Evolutionary conservation across 2,113 vertebrate genomes (phyloP).

Genomic region (Phyllostomus hastatus): DNA sequence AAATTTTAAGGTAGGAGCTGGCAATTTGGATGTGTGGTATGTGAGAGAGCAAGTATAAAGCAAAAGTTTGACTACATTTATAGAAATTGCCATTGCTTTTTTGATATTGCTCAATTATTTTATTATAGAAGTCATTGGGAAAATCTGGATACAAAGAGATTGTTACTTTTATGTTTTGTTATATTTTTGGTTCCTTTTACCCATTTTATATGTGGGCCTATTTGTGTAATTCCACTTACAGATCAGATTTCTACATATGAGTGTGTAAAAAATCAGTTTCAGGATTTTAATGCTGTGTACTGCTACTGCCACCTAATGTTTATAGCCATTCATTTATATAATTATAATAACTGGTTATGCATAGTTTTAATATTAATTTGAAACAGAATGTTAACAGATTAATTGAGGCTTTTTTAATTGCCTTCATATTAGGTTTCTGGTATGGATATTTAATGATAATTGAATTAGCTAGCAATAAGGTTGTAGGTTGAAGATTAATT

Average conservation of each 20-base stretch:
- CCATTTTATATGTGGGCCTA: constrained; percentile 15
- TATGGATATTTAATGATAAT: constrained; percentile 59
- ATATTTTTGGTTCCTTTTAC: constrained; percentile 2
- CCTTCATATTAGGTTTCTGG: constrained; percentile 41
- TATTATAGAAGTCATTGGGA: background rate
- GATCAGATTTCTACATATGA: background rate
- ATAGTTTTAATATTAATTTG: constrained; percentile 25
- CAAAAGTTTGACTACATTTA: background rate
- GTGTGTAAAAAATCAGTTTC: background rate
- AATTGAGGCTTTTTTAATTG: constrained; percentile 67
- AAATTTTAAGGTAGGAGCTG: background rate
- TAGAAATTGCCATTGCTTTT: background rate
- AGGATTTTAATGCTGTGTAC: constrained; percentile 30
- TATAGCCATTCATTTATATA: constrained; percentile 35
- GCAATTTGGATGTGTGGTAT: background rate
- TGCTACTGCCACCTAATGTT: constrained; percentile 75
- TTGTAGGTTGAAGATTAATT: constrained; percentile 62
- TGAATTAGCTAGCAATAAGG: constrained; percentile 49
- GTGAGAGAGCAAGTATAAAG: background rate
- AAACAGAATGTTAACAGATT: constrained; percentile 47
- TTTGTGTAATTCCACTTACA: constrained; percentile 37
- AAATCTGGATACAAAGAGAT: background rate
- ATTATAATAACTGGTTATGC: constrained; percentile 32
- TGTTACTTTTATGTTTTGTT: constrained; percentile 17
- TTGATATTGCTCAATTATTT: background rate